phyloP scores from a whole-genome alignment of 2,113 vertebrate genomes.

The Seriola aureovittata region DNA sequence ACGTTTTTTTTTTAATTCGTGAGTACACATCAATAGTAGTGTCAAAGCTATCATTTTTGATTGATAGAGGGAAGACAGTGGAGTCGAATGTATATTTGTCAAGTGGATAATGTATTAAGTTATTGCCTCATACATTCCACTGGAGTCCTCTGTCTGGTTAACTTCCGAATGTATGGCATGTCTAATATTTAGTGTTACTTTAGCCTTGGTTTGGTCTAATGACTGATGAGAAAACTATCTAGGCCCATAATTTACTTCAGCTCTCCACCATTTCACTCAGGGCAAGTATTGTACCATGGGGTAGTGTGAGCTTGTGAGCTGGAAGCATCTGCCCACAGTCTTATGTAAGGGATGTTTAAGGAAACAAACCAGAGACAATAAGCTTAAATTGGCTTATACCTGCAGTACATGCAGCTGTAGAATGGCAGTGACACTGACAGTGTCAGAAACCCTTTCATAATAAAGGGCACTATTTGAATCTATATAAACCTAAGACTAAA shows the following conservation, averaged over 20 bases:
- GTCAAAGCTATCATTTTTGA: constrained; percentile 36
- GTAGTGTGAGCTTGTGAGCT: neutral
- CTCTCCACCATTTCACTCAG: constrained; percentile 22
- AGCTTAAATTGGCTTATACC: neutral
- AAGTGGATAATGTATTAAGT: constrained; percentile 23
- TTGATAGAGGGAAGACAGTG: constrained; percentile 14
- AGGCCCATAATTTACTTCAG: constrained; percentile 26
- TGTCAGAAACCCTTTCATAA: neutral
- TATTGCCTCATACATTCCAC: constrained; percentile 15
- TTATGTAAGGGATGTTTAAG: constrained; percentile 13
- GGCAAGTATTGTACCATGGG: constrained; percentile 19
- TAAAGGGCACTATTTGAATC: neutral
- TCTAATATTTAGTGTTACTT: neutral
- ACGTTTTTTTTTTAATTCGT: constrained; percentile 14
- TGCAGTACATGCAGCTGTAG: neutral
- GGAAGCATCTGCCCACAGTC: neutral
- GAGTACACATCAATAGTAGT: constrained; percentile 14
- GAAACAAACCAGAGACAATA: constrained; percentile 28
- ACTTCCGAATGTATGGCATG: constrained; percentile 1
- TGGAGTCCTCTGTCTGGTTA: neutral
- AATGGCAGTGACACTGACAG: neutral
- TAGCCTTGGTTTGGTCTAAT: constrained; percentile 2
- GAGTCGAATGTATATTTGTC: constrained; percentile 16
- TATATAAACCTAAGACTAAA: neutral
- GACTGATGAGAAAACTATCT: constrained; percentile 32